Base-by-base conservation (phyloP, 1,140 invertebrate genomes). In the Octopus sinensis region DNA sequence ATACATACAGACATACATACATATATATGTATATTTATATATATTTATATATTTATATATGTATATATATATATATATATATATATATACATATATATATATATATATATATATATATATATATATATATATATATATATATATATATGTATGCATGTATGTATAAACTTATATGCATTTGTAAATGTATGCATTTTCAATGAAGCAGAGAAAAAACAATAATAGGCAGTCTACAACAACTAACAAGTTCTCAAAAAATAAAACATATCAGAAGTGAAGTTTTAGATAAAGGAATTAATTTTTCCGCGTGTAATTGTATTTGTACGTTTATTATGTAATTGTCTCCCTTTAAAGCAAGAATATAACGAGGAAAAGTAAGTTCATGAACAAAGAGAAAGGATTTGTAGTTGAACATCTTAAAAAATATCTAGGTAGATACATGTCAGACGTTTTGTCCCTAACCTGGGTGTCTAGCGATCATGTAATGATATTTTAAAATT, bases 31-130 rank as follows among this genome's bases (percentile, higher is more conserved):
- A 17, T 17, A 7, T 6, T 62, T 62, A 17, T 62, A 12, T 71
- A 12, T 71, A 13, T 13, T 5, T 13, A 23, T 71, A 23, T 71
- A 71, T 23, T 71, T 71, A 13, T 71, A 71, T 71, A 71, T 71
- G 30, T 71, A 71, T 71, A 71, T 71, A 71, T 71, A 71, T 71
- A 71, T 71, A 71, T 5, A 71, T 71, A 71, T 71, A 71, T 71
- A 71, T 71, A 71, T 71, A 71, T 71, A 3, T 71, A 13, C 6
- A 13, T 71, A 62, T 62, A 17, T 62, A 62, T 62, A 62, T 62
- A 62, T 62, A 62, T 62, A 17, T 62, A 62, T 62, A 62, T 62
- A 62, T 62, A 62, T 62, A 62, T 62, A 62, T 62, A 17, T 1
- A 62, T 62, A 62, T 62, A 62, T 62, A 62, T 62, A 62, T 62